Percentiles rank a stretch among this genome's conserved stretches.
These are phyloP conservation scores for Epizoanthus fatuus DNA, from an alignment of 92 coral and sea anemone species.

Conservation along the genomic window DNA sequence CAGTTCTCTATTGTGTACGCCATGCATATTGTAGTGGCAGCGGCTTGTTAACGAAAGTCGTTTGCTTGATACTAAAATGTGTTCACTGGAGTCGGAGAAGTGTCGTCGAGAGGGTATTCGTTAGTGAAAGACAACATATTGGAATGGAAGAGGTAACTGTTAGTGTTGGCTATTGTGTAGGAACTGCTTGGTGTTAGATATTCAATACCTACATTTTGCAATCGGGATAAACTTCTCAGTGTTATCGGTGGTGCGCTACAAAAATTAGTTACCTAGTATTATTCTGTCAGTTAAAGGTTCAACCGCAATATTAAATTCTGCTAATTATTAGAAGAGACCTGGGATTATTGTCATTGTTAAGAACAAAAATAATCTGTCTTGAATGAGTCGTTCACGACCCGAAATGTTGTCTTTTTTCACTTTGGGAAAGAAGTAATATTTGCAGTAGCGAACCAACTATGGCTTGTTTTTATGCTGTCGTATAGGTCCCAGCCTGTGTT, in stretches of 20 bases:
- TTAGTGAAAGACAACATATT: slow-evolving; percentile 6
- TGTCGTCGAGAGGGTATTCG: background rate
- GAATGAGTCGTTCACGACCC: too few relatives aligned
- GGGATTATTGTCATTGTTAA: too few relatives aligned
- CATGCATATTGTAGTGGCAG: background rate
- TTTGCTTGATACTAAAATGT: slow-evolving; percentile 1
- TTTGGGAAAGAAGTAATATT: too few relatives aligned
- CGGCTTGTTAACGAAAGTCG: background rate
- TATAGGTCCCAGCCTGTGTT: too few relatives aligned
- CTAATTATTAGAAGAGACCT: too few relatives aligned
- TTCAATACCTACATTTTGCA: slow-evolving; percentile 9
- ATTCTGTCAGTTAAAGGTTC: background rate
- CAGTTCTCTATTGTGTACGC: background rate
- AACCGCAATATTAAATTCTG: background rate
- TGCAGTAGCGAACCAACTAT: too few relatives aligned
- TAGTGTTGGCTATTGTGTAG: slow-evolving; percentile 10
- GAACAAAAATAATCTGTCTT: too few relatives aligned
- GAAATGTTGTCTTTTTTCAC: too few relatives aligned
- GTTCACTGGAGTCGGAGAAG: background rate
- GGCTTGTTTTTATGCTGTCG: too few relatives aligned
- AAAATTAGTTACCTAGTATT: background rate
- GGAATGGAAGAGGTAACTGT: slow-evolving; percentile 37
- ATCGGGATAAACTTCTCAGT: background rate
- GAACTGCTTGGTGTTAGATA: slow-evolving; percentile 32
- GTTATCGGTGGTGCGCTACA: background rate